Conservation (phyloP, 2,113 vertebrate species). For the Dendropsophus ebraccatus region DNA sequence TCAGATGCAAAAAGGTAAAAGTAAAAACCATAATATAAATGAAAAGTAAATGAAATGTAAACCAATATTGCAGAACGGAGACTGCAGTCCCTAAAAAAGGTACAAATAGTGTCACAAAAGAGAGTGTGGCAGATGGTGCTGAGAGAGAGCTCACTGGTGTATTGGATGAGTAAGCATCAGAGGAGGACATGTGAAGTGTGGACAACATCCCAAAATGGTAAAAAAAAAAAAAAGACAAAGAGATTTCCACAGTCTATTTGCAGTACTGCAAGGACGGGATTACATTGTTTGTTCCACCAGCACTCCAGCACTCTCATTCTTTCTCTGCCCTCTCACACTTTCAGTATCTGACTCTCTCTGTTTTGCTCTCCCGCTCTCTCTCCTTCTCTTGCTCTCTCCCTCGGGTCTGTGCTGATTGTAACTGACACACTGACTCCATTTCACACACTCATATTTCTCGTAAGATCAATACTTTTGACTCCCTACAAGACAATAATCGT, state of each 20-base stretch:
- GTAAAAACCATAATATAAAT: background rate
- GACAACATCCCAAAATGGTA: background rate
- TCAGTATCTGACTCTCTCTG: slow-evolving; percentile 1
- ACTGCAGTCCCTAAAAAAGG: background rate
- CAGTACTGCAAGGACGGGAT: slow-evolving; percentile 53
- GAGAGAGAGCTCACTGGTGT: background rate
- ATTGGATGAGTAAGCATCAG: background rate
- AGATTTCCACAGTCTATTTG: slow-evolving; percentile 47
- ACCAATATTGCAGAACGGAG: background rate
- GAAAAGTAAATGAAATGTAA: background rate
- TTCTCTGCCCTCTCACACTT: slow-evolving; percentile 47
- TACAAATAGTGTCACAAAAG: background rate
- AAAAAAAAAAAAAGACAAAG: background rate
- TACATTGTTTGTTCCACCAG: slow-evolving; percentile 47
- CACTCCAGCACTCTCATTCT: slow-evolving; percentile 59
- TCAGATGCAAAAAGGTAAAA: background rate
- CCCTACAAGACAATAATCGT: slow-evolving; percentile 98
- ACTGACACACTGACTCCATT: slow-evolving; percentile 95
- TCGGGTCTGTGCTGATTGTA: slow-evolving; percentile 94
- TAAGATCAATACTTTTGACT: slow-evolving; percentile 96
- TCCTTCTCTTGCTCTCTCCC: slow-evolving; percentile 73
- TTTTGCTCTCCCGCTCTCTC: slow-evolving; percentile 3
- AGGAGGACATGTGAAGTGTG: background rate
- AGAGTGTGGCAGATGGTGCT: background rate
- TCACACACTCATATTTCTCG: slow-evolving; percentile 94